Percentiles rank a stretch among this genome's conserved stretches.
Evolutionary conservation across 2,113 vertebrate genomes (phyloP).

Genomic region (Phyllostomus discolor): DNA sequence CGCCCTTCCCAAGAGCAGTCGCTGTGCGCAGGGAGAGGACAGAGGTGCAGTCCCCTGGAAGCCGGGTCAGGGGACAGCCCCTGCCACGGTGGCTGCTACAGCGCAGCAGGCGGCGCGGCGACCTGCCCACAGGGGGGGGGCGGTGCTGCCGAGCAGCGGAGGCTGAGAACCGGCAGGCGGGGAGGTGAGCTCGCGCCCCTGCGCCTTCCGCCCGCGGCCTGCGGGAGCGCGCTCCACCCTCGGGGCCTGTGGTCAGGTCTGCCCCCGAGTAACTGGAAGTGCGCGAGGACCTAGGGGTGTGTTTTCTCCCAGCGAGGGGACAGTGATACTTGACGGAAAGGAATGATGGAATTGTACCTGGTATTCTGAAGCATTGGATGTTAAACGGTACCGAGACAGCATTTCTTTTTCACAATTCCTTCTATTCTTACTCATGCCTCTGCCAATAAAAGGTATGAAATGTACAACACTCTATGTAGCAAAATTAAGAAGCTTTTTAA

Average conservation of each 20-base stretch:
- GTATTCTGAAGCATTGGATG: not conserved
- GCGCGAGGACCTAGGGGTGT: not conserved
- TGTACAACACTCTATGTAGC: not conserved
- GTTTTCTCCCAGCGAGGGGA: not conserved
- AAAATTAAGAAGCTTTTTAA: not conserved
- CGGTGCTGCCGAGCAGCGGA: not conserved
- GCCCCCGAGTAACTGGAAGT: not conserved
- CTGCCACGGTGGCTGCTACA: too few relatives aligned
- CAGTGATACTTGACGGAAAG: not conserved
- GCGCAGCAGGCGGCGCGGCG: too few relatives aligned
- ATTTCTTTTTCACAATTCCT: not conserved
- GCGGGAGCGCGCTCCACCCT: too few relatives aligned
- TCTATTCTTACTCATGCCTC: not conserved
- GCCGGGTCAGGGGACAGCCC: too few relatives aligned
- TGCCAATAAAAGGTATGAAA: not conserved
- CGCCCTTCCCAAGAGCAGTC: too few relatives aligned
- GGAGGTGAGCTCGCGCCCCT: not conserved
- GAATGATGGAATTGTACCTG: not conserved
- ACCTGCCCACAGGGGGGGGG: too few relatives aligned
- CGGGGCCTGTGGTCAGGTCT: not conserved
- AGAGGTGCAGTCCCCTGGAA: too few relatives aligned
- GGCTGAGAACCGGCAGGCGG: not conserved
- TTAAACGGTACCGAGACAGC: not conserved
- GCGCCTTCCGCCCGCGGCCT: not conserved
- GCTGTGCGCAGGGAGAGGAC: too few relatives aligned